Evolutionary conservation across 2,888 invertebrate species (phyloP).

Genomic region (Oscheius onirici): DNA sequence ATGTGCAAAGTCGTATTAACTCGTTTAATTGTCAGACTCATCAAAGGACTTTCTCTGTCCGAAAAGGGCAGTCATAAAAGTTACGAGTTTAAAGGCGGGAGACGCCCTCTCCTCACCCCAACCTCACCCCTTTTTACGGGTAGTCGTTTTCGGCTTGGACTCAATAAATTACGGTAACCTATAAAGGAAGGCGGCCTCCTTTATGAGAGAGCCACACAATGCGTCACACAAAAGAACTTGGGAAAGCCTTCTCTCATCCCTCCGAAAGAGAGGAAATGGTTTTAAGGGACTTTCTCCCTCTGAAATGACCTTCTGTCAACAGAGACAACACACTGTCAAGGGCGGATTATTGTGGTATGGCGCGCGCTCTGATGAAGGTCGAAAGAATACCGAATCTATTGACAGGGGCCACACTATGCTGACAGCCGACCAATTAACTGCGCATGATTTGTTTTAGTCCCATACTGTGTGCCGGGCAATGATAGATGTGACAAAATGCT

Average conservation of each 20-base stretch:
- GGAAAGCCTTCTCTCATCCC: background rate
- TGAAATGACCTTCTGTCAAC: slow-evolving; percentile 25
- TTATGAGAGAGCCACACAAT: slow-evolving; percentile 1
- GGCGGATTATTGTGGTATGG: slow-evolving; percentile 22
- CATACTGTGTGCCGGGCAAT: background rate
- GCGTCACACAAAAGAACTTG: slow-evolving; percentile 22
- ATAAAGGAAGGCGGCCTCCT: slow-evolving; percentile 6
- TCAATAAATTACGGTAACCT: slow-evolving; percentile 25
- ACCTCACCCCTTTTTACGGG: slow-evolving; percentile 8
- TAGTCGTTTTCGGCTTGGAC: slow-evolving; percentile 15
- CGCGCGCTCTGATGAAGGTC: slow-evolving; percentile 11
- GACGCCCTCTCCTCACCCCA: background rate
- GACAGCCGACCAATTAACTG: slow-evolving; percentile 16
- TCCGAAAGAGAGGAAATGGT: background rate
- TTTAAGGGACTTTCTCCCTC: background rate
- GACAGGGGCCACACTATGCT: slow-evolving; percentile 7
- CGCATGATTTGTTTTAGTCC: slow-evolving; percentile 15
- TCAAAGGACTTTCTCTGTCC: too few relatives aligned
- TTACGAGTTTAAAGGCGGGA: background rate
- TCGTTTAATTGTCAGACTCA: too few relatives aligned
- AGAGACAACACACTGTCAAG: slow-evolving; percentile 25
- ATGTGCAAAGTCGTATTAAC: too few relatives aligned
- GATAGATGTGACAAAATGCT: too few relatives aligned
- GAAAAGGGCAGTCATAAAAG: background rate
- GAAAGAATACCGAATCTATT: slow-evolving; percentile 1